Conservation (phyloP, 2,797 vertebrate species). For the Platalea minor region DNA sequence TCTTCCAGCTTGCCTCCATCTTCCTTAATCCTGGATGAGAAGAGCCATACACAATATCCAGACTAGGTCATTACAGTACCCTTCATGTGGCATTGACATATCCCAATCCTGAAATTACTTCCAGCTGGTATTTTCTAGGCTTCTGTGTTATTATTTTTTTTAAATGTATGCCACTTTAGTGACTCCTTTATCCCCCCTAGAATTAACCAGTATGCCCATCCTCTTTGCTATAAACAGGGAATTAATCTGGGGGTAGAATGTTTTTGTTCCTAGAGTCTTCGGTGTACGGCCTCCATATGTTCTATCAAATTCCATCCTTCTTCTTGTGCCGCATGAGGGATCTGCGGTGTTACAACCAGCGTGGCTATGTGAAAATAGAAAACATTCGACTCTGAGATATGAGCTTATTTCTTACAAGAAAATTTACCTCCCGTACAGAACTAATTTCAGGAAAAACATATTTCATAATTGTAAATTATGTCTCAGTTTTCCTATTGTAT, state of each 20-base stretch:
- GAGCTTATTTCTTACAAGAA: background rate
- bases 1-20: background rate
- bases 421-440: background rate
- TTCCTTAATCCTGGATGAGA: background rate
- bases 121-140: background rate
- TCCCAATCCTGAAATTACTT: background rate
- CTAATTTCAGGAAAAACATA: background rate
- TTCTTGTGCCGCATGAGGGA: background rate
- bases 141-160: background rate
- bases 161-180: background rate
- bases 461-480: background rate
- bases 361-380: background rate
- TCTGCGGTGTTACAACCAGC: background rate
- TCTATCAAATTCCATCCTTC: background rate
- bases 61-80: too few relatives aligned
- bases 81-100: background rate
- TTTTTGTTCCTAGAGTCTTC: background rate
- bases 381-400: background rate
- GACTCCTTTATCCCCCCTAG: background rate
- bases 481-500: background rate
- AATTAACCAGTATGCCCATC: background rate
- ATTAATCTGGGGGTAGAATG: background rate
- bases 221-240: background rate
- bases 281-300: fast-evolving
- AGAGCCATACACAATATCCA: background rate